Conservation (phyloP, 2,797 vertebrate genomes). For the Knipowitschia caucasica region DNA sequence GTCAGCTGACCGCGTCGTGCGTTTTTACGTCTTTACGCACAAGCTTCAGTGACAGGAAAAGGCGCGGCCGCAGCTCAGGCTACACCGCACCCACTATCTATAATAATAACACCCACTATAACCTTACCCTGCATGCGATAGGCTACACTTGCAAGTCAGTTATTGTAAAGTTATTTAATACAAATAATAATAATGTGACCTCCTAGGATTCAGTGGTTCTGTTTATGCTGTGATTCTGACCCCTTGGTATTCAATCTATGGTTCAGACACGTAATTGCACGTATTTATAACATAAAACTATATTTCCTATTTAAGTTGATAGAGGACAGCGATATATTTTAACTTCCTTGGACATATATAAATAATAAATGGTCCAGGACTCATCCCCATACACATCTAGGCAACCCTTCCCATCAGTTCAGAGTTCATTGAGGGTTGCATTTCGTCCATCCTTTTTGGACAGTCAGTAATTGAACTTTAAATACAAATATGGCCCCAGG, state of each 20-base stretch:
- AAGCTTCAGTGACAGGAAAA: constrained; percentile 63
- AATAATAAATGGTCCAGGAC: constrained; percentile 24
- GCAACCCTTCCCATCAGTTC: too few species aligned
- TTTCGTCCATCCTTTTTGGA: constrained; percentile 39
- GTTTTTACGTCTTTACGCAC: constrained; percentile 59
- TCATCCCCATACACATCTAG: constrained; percentile 47
- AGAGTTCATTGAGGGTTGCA: too few species aligned
- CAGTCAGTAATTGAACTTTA: constrained; percentile 42
- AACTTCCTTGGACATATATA: constrained; percentile 26
- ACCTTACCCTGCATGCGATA: constrained; percentile 41
- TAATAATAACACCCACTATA: too few species aligned
- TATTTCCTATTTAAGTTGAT: not conserved
- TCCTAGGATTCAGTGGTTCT: too few species aligned
- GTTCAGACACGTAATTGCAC: not conserved
- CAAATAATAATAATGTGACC: too few species aligned
- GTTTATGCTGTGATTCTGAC: too few species aligned
- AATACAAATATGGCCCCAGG: constrained; percentile 52
- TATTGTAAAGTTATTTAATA: too few species aligned
- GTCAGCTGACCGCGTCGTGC: constrained; percentile 74
- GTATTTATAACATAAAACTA: not conserved
- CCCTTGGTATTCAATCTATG: too few species aligned
- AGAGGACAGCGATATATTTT: constrained; percentile 8
- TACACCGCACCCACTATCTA: constrained; percentile 68
- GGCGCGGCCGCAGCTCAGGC: constrained; percentile 61
- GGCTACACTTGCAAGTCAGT: not conserved